Percentiles rank a stretch among this genome's conserved stretches.
Conservation (phyloP, 2,113 vertebrate species). For the Toxotes chatareus region DNA sequence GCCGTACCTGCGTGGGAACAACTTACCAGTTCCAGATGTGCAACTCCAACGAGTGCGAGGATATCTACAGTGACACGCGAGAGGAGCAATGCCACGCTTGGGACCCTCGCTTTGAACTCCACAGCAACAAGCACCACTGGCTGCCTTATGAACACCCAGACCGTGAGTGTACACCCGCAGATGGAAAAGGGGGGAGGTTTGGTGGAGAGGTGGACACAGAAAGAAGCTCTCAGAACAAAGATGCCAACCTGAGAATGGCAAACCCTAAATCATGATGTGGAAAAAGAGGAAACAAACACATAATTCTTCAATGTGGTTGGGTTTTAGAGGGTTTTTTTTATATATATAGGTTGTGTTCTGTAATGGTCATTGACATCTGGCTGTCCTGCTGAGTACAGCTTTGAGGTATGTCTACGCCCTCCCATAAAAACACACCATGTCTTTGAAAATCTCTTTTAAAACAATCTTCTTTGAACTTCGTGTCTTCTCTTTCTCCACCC, state of each 20-base stretch:
- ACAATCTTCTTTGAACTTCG: conserved; percentile 41
- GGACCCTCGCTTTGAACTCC: conserved; percentile 91
- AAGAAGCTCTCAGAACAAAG: conserved; percentile 4
- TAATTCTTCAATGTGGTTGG: conserved; percentile 32
- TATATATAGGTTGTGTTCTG: conserved; percentile 43
- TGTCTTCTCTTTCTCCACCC: conserved; percentile 32
- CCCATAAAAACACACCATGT: conserved; percentile 57
- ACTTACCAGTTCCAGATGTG: conserved; percentile 95
- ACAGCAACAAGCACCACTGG: conserved; percentile 93
- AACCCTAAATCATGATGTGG: conserved; percentile 17
- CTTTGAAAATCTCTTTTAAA: conserved; percentile 52
- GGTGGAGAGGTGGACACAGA: neutral
- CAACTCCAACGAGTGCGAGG: conserved; percentile 90
- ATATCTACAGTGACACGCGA: conserved; percentile 89
- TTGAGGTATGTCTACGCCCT: conserved; percentile 58
- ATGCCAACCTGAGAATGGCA: neutral
- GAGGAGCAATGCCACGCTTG: conserved; percentile 93
- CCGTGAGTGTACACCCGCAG: conserved; percentile 82
- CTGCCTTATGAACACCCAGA: conserved; percentile 95
- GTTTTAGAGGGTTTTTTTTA: conserved; percentile 25
- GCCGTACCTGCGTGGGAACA: conserved; percentile 89
- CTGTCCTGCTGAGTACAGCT: conserved; percentile 51
- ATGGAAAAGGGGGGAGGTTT: neutral
- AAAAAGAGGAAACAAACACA: conserved; percentile 31
- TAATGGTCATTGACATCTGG: conserved; percentile 65